A percentile compares a stretch with the other conserved stretches of the same genome.
Evolutionary conservation across 2,797 vertebrate species (phyloP).

Genomic region (Eulemur coronatus): DNA sequence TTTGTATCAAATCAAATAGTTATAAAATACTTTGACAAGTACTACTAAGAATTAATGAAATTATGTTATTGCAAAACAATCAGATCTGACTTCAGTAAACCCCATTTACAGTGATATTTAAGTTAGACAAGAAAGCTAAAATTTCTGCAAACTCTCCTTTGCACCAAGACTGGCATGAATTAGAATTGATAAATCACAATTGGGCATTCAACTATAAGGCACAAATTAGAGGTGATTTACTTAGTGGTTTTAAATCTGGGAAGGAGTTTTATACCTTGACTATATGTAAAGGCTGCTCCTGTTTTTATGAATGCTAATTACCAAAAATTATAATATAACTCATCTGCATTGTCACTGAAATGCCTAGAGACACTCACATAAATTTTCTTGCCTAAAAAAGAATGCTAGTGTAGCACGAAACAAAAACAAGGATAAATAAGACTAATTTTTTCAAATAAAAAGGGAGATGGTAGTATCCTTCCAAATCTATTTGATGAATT

Average conservation of each 20-base stretch:
- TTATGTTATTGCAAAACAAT: background rate
- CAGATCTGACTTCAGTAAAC: conserved; percentile 19
- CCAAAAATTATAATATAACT: conserved; percentile 47
- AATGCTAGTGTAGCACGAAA: background rate
- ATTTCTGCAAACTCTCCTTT: conserved; percentile 45
- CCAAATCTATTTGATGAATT: conserved; percentile 14
- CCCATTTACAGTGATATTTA: background rate
- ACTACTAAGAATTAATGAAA: conserved; percentile 14
- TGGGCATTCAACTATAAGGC: background rate
- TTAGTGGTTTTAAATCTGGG: conserved; percentile 39
- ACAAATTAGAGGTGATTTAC: conserved; percentile 52
- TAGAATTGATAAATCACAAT: conserved; percentile 42
- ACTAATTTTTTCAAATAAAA: background rate
- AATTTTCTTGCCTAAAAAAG: conserved; percentile 45
- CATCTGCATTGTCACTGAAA: conserved; percentile 19
- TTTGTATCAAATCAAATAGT: conserved; percentile 1
- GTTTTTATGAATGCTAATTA: conserved; percentile 64
- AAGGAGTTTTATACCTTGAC: conserved; percentile 41
- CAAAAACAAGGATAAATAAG: background rate
- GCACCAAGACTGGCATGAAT: background rate
- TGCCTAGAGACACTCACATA: conserved; percentile 1
- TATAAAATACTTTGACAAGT: background rate
- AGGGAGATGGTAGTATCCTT: background rate
- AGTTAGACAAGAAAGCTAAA: background rate
- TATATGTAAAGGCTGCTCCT: conserved; percentile 44